Evolutionary conservation across 2,797 vertebrate genomes (phyloP).

Genomic region (Natrix natrix): DNA sequence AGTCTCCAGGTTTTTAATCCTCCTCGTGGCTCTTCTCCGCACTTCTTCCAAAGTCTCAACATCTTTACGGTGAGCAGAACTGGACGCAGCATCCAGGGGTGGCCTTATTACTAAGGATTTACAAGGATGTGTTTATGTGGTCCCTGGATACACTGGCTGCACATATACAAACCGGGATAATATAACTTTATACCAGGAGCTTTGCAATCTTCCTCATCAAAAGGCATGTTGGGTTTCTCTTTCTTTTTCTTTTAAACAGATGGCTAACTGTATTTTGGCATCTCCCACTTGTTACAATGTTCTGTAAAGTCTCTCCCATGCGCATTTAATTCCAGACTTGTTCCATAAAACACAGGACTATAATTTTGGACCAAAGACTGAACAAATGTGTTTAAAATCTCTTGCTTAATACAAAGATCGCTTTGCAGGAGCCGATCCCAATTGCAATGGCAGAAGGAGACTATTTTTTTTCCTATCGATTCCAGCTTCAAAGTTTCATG

Average conservation of each 20-base stretch:
- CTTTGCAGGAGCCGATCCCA: conserved; percentile 34
- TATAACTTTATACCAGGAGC: conserved; percentile 22
- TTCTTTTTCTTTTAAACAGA: conserved; percentile 38
- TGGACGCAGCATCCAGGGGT: not conserved
- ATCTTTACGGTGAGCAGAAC: not conserved
- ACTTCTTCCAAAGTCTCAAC: too few relatives aligned
- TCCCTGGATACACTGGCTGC: not conserved
- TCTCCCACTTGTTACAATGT: conserved; percentile 20
- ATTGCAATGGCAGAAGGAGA: conserved; percentile 2
- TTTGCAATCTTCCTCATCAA: conserved; percentile 27
- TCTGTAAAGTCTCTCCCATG: conserved; percentile 45
- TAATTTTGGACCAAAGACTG: conserved; percentile 8
- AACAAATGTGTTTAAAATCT: conserved; percentile 27
- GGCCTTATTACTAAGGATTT: not conserved
- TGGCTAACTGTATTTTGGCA: conserved; percentile 46
- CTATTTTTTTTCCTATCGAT: conserved; percentile 5
- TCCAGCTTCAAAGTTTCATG: conserved; percentile 37
- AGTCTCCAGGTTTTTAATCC: too few relatives aligned
- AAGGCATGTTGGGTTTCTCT: conserved; percentile 36
- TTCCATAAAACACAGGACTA: conserved; percentile 38
- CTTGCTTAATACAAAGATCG: conserved; percentile 30
- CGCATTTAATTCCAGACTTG: conserved; percentile 41
- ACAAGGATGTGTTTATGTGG: not conserved
- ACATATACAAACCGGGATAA: not conserved
- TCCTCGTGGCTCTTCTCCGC: too few relatives aligned